Conservation (phyloP, 2,888 invertebrate genomes). For the Panorpa germanica region DNA sequence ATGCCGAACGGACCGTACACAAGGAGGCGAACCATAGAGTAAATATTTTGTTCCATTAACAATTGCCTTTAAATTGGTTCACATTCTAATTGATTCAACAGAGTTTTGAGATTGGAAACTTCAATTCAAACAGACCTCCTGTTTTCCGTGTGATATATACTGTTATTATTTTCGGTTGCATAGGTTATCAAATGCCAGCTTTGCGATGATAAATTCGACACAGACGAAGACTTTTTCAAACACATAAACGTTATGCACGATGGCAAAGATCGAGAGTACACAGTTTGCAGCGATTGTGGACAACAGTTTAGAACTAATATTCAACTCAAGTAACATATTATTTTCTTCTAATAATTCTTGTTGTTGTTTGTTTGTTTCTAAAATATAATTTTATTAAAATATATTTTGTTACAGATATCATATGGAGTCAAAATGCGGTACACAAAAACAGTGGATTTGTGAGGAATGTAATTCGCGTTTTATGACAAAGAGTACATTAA, state of each 20-base stretch:
- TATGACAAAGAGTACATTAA: slow-evolving; percentile 18
- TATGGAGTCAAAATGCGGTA: slow-evolving; percentile 24
- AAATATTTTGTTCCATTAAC: neutral
- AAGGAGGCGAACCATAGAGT: slow-evolving; percentile 16
- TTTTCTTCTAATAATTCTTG: too few species aligned
- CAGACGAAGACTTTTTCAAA: slow-evolving; percentile 19
- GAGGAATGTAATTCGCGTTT: slow-evolving; percentile 19
- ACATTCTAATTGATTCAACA: too few species aligned
- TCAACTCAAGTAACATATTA: slow-evolving; percentile 19
- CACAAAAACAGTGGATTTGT: slow-evolving; percentile 22
- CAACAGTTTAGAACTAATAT: slow-evolving; percentile 23
- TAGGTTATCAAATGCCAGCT: slow-evolving; percentile 20
- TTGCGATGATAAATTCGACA: slow-evolving; percentile 20
- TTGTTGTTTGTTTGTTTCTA: too few species aligned
- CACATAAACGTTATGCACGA: slow-evolving; percentile 23
- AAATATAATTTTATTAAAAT: neutral
- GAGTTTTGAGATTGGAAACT: too few species aligned
- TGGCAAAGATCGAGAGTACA: slow-evolving; percentile 21
- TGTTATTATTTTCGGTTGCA: neutral
- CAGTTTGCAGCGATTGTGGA: slow-evolving; percentile 25
- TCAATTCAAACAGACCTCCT: too few species aligned
- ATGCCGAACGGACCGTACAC: slow-evolving; percentile 19
- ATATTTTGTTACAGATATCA: slow-evolving; percentile 16
- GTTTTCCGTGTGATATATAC: too few species aligned
- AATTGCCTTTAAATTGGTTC: too few species aligned